Evolutionary conservation across 64 coral and sea anemone species (phyloP).

Genomic region (Cladopsammia gracilis): DNA sequence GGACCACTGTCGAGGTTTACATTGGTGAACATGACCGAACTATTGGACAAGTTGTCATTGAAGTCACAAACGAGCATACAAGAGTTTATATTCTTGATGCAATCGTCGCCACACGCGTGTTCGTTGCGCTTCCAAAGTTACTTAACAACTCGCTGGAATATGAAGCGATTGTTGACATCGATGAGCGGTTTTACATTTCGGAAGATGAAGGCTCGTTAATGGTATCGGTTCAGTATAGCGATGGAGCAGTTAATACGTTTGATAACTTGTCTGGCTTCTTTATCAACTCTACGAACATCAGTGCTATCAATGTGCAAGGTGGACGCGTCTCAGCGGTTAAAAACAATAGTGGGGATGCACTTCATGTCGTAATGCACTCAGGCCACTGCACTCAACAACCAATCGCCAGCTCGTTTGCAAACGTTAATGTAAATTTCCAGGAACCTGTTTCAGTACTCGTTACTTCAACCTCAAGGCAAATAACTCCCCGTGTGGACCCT

Average conservation of each 20-base stretch:
- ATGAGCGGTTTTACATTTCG: slow-evolving; percentile 12
- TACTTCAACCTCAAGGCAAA: neutral
- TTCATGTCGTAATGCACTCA: slow-evolving; percentile 46
- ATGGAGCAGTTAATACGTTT: slow-evolving; percentile 65
- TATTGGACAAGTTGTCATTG: slow-evolving; percentile 14
- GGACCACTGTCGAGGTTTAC: slow-evolving; percentile 17
- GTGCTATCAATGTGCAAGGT: neutral
- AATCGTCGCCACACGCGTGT: neutral
- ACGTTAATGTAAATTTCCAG: slow-evolving; percentile 38
- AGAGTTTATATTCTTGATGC: slow-evolving; percentile 58
- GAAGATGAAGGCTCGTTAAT: slow-evolving; percentile 30
- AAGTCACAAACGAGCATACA: slow-evolving; percentile 35
- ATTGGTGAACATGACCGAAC: neutral
- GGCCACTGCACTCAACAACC: slow-evolving; percentile 39
- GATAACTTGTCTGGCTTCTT: slow-evolving; percentile 26
- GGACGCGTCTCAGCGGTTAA: slow-evolving; percentile 10
- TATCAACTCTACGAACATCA: slow-evolving; percentile 51
- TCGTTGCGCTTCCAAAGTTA: neutral
- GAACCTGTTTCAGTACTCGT: slow-evolving; percentile 31
- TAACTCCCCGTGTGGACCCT: slow-evolving; percentile 40
- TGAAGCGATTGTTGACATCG: neutral
- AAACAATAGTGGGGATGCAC: neutral
- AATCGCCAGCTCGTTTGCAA: slow-evolving; percentile 3
- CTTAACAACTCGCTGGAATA: slow-evolving; percentile 41
- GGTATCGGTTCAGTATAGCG: slow-evolving; percentile 57